phyloP scores from a whole-genome alignment of 92 coral and sea anemone species.

The Parazoanthus darwini region DNA sequence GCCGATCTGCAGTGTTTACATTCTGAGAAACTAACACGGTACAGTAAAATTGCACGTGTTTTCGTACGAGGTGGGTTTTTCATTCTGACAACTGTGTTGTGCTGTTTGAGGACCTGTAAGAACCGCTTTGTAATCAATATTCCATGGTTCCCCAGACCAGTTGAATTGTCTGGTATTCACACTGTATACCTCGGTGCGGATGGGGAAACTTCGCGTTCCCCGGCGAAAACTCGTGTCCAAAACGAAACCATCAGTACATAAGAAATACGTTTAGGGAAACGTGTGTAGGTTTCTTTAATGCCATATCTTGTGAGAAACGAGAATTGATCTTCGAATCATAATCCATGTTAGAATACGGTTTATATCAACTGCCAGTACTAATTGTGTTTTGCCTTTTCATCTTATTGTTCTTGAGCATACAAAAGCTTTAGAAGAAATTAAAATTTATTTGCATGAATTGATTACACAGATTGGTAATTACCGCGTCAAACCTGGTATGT shows the following conservation, averaged over 20 bases:
- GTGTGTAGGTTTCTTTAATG: background rate
- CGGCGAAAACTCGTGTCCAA: background rate
- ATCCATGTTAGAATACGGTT: background rate
- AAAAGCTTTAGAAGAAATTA: background rate
- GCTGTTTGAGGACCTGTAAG: background rate
- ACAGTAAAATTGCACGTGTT: conserved; percentile 19
- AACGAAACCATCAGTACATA: too few relatives aligned
- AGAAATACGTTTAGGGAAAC: background rate
- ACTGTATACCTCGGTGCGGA: too few relatives aligned
- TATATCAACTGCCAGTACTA: background rate
- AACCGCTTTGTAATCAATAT: background rate
- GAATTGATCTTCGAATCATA: background rate
- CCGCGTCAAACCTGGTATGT: background rate
- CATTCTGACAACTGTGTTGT: background rate
- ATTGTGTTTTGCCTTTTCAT: conserved; percentile 12
- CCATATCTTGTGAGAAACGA: background rate
- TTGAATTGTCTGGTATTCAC: background rate
- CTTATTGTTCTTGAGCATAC: conserved; percentile 24
- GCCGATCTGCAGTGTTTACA: too few relatives aligned
- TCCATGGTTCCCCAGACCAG: background rate
- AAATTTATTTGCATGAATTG: conserved; percentile 37
- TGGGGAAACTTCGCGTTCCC: background rate
- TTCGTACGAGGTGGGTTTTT: conserved; percentile 16
- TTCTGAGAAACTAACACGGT: background rate
- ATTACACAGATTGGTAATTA: conserved; percentile 1